Evolutionary conservation across 2,888 invertebrate genomes (phyloP).

Genomic region (Lasioglossum villosulum): DNA sequence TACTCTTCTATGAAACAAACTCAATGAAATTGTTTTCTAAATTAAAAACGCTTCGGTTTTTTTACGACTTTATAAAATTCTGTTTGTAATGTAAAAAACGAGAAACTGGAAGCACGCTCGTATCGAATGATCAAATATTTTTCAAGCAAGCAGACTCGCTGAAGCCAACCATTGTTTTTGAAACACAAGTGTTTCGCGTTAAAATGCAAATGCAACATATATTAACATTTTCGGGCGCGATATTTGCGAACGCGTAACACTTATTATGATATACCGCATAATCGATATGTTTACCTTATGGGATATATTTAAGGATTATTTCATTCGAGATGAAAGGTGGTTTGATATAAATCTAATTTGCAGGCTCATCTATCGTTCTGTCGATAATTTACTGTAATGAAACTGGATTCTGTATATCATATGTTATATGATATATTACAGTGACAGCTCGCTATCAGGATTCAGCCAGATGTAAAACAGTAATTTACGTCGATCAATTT

Average conservation of each 20-base stretch:
- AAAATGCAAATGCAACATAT: neutral
- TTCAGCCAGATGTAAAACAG: constrained; percentile 58
- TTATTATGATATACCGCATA: no score
- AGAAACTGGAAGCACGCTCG: neutral
- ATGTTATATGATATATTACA: constrained; percentile 49
- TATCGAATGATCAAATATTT: neutral
- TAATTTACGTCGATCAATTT: constrained; percentile 60
- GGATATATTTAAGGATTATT: constrained; percentile 14
- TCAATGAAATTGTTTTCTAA: neutral
- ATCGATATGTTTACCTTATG: neutral
- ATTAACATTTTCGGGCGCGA: neutral
- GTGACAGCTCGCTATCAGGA: constrained; percentile 44
- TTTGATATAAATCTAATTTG: constrained; percentile 39
- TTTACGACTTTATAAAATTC: neutral
- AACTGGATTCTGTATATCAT: constrained; percentile 34
- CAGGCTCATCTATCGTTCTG: constrained; percentile 1
- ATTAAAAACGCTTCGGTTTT: neutral
- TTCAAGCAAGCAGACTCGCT: neutral
- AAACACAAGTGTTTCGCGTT: neutral
- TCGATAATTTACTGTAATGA: constrained; percentile 45
- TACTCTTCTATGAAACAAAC: neutral
- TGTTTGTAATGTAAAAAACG: neutral
- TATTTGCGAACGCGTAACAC: neutral
- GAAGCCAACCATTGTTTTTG: neutral
- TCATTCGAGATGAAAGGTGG: constrained; percentile 18